Base-by-base conservation (phyloP, 2,888 invertebrate species). In the Drosophila seclusa region DNA sequence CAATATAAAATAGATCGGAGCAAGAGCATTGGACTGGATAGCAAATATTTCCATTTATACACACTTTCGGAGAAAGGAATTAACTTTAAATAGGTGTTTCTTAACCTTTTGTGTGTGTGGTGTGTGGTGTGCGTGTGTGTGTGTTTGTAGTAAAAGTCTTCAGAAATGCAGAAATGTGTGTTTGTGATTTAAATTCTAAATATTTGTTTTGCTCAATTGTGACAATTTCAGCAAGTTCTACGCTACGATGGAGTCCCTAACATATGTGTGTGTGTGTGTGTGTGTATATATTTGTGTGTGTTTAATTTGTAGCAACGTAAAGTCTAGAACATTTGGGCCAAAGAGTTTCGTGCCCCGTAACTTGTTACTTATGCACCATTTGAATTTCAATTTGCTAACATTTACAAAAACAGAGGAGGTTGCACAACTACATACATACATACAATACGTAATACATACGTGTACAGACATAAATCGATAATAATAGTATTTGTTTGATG, bases 311-410 rank as follows among this genome's bases (percentile, higher is more conserved):
- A 76, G 77, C 77, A 69, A 74, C 76, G 42, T 75, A 45, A 52
- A 71, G 52, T 63, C 72, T 71, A 78, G 61, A 74, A 74, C 64
- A 63, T 68, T 63, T 57, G 69, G 64, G 76, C 45, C 48, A 49
- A 45, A 55, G 67, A 57, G 65, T 68, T 29, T 40, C 71, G 40
- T 38, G 65, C 57, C 76, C 71, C 69, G 68, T 68, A 68, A 68
- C 64, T 73, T 76, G 71, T 79, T 74, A 71, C 68, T 68, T 83
- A 89, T 90, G 87, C 87, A 87, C 87, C 87, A 87, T 88, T 90
- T 69, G 90, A 88, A 90, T 88, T 90, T 88, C 82, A 67, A 74
- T 82, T 81, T 69, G 63, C 69, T 63, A 80, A 90, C 85, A 85
- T 83, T 83, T 89, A 90, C 90, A 88, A 85, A 84, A 75, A 70